Evolutionary conservation across 2,113 vertebrate species (phyloP).

Genomic region (Bubo blakistoni): DNA sequence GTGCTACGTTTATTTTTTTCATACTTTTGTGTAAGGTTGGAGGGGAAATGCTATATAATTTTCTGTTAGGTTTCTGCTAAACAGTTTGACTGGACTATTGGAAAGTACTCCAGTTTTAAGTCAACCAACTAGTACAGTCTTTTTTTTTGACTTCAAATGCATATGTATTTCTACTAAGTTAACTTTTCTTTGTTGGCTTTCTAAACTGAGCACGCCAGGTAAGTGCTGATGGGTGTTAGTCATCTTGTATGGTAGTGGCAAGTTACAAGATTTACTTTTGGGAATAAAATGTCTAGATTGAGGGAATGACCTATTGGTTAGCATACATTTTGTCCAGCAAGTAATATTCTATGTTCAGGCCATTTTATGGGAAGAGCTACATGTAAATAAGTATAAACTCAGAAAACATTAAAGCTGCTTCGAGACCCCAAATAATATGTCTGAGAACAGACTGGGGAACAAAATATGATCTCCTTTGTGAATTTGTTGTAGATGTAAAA

Average conservation of each 20-base stretch:
- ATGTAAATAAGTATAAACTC: background rate
- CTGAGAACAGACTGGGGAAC: background rate
- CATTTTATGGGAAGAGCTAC: background rate
- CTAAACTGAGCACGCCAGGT: background rate
- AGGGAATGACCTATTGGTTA: background rate
- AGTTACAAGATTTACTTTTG: background rate
- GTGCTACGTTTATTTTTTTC: background rate
- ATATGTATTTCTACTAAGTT: background rate
- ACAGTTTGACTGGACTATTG: background rate
- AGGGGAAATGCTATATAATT: background rate
- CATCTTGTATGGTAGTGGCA: background rate
- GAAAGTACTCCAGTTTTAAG: background rate
- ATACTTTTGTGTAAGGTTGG: background rate
- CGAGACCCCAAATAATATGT: background rate
- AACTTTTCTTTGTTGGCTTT: background rate
- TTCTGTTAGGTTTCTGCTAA: background rate
- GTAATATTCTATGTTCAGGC: background rate
- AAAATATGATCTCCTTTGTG: background rate
- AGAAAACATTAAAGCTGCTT: background rate
- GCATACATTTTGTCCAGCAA: background rate
- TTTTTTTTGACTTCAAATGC: background rate
- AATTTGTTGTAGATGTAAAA: background rate
- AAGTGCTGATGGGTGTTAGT: background rate
- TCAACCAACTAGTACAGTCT: background rate
- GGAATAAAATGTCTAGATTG: background rate